Percentiles rank a stretch among this genome's conserved stretches.
Conservation (phyloP, 1,140 invertebrate species). For the Probaryconus sp. region DNA sequence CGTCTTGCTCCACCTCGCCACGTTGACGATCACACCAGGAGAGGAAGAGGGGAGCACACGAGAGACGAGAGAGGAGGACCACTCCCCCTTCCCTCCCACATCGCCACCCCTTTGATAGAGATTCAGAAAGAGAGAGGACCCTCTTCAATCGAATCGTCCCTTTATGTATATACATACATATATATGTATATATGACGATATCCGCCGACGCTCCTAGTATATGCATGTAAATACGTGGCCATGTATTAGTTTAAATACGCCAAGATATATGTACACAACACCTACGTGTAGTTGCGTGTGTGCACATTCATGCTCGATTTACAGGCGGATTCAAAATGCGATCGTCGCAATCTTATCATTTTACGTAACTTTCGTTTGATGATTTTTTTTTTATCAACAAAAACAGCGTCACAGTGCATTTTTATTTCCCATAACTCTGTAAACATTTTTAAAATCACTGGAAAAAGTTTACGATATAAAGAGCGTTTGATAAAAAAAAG, state of each 20-base stretch:
- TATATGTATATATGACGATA: constrained; percentile 27
- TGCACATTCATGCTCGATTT: constrained; percentile 17
- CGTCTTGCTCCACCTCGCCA: constrained; percentile 25
- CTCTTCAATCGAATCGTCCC: constrained; percentile 41
- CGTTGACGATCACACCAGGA: neutral
- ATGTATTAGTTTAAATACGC: constrained; percentile 50
- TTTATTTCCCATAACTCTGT: too few species aligned
- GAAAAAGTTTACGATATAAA: too few species aligned
- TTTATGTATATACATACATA: too few species aligned
- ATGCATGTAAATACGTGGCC: constrained; percentile 52
- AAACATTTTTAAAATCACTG: too few species aligned
- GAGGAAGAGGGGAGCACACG: neutral
- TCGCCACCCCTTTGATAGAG: constrained; percentile 1
- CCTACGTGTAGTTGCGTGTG: constrained; percentile 36
- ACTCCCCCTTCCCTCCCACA: neutral
- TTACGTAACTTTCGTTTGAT: too few species aligned
- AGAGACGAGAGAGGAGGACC: too few species aligned
- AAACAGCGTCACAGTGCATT: too few species aligned
- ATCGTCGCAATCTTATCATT: neutral
- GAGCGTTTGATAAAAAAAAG: too few species aligned
- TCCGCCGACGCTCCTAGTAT: constrained; percentile 25
- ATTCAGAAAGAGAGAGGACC: constrained; percentile 19
- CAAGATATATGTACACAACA: constrained; percentile 53
- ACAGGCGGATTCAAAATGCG: constrained; percentile 4
- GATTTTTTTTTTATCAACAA: too few species aligned